Conservation (phyloP, 2,888 invertebrate genomes). For the Ormia ochracea region DNA sequence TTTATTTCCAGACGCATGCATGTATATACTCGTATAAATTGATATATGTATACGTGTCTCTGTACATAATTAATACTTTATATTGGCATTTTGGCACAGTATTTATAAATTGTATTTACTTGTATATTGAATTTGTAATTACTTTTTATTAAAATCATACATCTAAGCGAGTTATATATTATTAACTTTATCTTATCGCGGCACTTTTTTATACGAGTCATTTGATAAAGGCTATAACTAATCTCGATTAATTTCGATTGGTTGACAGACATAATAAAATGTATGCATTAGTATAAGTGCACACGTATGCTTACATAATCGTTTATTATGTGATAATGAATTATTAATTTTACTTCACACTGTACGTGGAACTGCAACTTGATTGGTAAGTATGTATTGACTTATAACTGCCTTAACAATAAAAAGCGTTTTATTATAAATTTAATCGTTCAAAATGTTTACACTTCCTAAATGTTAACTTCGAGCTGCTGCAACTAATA, state of each 20-base stretch:
- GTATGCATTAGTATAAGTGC: not conserved
- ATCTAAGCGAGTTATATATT: not conserved
- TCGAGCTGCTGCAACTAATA: no score
- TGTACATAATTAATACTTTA: not conserved
- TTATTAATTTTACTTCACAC: not conserved
- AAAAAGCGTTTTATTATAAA: no score
- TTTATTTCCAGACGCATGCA: no score
- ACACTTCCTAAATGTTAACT: no score
- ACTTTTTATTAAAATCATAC: not conserved
- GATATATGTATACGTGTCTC: not conserved
- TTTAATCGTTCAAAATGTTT: no score
- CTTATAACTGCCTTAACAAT: not conserved
- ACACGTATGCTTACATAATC: not conserved
- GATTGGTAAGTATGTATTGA: not conserved
- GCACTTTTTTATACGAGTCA: not conserved
- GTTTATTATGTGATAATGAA: not conserved
- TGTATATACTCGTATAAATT: no score
- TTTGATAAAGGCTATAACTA: not conserved
- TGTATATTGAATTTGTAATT: not conserved
- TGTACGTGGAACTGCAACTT: conserved; percentile 4
- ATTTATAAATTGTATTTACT: not conserved
- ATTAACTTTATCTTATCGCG: conserved; percentile 21
- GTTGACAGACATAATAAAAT: not conserved
- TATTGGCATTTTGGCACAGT: not conserved
- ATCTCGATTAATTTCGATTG: conserved; percentile 24